phyloP scores from a whole-genome alignment of 2,113 vertebrate species.

The Antechinus flavipes region DNA sequence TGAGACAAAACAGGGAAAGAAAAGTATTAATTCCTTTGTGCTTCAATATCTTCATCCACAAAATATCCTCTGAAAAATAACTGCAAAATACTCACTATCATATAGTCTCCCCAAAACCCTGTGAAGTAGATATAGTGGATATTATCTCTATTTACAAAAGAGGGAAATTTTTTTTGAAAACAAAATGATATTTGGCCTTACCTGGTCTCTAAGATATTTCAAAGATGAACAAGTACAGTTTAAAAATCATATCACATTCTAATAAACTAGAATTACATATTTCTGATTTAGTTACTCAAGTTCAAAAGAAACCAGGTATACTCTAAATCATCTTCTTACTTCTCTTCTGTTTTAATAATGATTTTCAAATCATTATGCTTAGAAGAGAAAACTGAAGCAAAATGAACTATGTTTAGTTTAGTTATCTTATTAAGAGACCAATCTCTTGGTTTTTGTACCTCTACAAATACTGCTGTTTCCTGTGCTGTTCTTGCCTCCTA shows the following conservation, averaged over 20 bases:
- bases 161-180: not conserved
- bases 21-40: not conserved
- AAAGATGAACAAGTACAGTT: too few relatives aligned
- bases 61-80: not conserved
- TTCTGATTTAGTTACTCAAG: not conserved
- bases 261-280: not conserved
- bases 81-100: not conserved
- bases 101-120: not conserved
- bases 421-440: not conserved
- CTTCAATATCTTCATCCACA: not conserved
- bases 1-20: not conserved
- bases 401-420: not conserved
- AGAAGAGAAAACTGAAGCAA: not conserved
- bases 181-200: too few relatives aligned
- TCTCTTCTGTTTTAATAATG: not conserved
- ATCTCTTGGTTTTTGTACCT: not conserved
- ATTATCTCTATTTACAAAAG: not conserved
- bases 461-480: not conserved
- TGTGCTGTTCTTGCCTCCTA: not conserved
- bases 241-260: not conserved
- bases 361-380: not conserved
- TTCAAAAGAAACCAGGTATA: not conserved
- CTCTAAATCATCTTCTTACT: not conserved
- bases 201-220: too few relatives aligned
- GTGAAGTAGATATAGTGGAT: not conserved